These are phyloP conservation scores for Caenorhabditis inopinata DNA, from an alignment of 1,140 invertebrate genomes.

Conservation along the genomic window DNA sequence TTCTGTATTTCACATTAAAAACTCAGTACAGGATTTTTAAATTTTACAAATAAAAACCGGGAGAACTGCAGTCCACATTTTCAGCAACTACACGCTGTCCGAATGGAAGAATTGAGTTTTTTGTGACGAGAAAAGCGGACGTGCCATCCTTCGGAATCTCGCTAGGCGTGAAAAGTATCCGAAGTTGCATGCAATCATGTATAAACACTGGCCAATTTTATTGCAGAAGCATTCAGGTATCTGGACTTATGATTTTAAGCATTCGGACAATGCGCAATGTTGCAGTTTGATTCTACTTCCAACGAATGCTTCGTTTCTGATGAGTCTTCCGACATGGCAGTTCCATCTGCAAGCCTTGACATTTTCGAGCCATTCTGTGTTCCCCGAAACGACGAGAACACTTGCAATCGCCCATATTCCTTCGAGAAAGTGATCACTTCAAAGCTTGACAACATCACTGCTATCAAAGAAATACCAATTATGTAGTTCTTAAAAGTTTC, in stretches of 20 bases:
- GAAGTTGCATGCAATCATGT: slow-evolving; percentile 39
- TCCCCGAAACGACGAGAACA: not conserved
- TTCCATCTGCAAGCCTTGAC: slow-evolving; percentile 35
- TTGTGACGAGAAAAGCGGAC: slow-evolving; percentile 23
- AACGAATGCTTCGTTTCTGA: slow-evolving; percentile 40
- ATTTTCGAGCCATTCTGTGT: slow-evolving; percentile 38
- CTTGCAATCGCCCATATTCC: slow-evolving; percentile 40
- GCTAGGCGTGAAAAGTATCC: slow-evolving; percentile 21
- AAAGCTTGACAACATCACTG: not conserved
- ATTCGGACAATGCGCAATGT: not conserved
- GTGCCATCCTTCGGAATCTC: slow-evolving; percentile 41
- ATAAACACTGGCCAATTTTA: slow-evolving; percentile 26
- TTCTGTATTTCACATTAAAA: no score
- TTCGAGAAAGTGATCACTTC: slow-evolving; percentile 37
- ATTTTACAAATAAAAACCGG: no score
- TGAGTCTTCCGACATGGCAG: slow-evolving; percentile 36
- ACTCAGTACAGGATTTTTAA: no score
- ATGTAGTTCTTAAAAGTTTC: not conserved
- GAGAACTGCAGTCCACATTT: no score
- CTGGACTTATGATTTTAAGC: not conserved
- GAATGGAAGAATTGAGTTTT: slow-evolving; percentile 18
- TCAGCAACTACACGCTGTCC: slow-evolving; percentile 37
- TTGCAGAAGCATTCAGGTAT: slow-evolving; percentile 34
- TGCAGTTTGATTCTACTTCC: slow-evolving; percentile 35
- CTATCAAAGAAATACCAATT: not conserved